Conservation (phyloP, 1,140 invertebrate species). For the Bicyclus anynana region DNA sequence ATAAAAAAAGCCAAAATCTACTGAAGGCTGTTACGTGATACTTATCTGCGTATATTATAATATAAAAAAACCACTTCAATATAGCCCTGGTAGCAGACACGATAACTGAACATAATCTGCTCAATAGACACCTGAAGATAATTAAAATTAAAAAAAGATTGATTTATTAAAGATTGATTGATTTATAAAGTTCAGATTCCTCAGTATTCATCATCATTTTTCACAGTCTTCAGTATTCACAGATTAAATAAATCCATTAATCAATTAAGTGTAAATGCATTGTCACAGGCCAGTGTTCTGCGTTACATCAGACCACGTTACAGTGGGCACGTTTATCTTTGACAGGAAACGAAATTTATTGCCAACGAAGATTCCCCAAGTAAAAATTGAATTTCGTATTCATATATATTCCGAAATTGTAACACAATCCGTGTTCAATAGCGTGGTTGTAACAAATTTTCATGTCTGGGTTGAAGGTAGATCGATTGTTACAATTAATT, state of each 20-base stretch:
- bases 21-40: too few species aligned
- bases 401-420: background rate
- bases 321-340: constrained; percentile 2
- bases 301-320: constrained; percentile 17
- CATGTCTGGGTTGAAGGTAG: background rate
- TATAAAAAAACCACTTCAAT: too few species aligned
- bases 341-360: background rate
- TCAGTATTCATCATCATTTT: too few species aligned
- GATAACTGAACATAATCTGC: too few species aligned
- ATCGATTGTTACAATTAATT: background rate
- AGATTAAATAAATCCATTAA: constrained; percentile 20
- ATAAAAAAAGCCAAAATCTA: too few species aligned
- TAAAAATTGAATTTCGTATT: constrained; percentile 4
- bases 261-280: constrained; percentile 30
- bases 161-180: too few species aligned
- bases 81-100: too few species aligned
- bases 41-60: too few species aligned
- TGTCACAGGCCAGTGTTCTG: constrained; percentile 19
- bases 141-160: too few species aligned
- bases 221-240: background rate
- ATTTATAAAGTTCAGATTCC: too few species aligned
- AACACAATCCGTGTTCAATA: background rate
- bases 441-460: background rate
- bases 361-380: constrained; percentile 1
- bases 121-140: too few species aligned